These are phyloP conservation scores for Entelurus aequoreus DNA, from an alignment of 2,113 vertebrate genomes.

Conservation along the genomic window DNA sequence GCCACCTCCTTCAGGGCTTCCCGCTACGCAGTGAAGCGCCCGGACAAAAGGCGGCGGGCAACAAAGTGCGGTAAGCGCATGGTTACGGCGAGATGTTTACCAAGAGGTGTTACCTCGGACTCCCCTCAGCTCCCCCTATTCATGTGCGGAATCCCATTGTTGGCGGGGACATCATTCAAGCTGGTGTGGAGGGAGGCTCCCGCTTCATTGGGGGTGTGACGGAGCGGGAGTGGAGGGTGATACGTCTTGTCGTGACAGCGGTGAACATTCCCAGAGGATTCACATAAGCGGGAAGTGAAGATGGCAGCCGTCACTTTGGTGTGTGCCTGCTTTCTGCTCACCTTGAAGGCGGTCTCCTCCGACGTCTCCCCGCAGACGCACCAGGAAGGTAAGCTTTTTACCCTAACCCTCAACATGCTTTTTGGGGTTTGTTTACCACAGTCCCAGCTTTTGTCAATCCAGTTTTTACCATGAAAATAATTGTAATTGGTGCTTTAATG, in stretches of 20 bases:
- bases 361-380: slow-evolving; percentile 37
- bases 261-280: slow-evolving; percentile 42
- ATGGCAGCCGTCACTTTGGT: slow-evolving; percentile 54
- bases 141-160: slow-evolving; percentile 72
- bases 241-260: slow-evolving; percentile 29
- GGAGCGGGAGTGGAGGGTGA: slow-evolving; percentile 21
- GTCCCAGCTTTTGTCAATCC: no score
- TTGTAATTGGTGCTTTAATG: no score
- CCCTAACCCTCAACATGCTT: no score
- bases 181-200: slow-evolving; percentile 62
- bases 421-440: no score
- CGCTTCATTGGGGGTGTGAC: slow-evolving; percentile 62
- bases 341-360: slow-evolving; percentile 40
- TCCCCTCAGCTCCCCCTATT: slow-evolving; percentile 58
- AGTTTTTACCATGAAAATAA: no score
- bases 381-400: slow-evolving; percentile 53
- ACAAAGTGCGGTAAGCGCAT: slow-evolving; percentile 53
- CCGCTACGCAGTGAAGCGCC: slow-evolving; percentile 61
- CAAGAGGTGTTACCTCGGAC: slow-evolving; percentile 63
- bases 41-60: slow-evolving; percentile 60
- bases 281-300: slow-evolving; percentile 49
- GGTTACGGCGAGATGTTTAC: slow-evolving; percentile 66
- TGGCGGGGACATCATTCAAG: slow-evolving; percentile 64
- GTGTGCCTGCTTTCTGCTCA: slow-evolving; percentile 53
- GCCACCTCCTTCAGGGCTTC: slow-evolving; percentile 66